phyloP scores from a whole-genome alignment of 64 coral and sea anemone genomes.

The Dendronephthya gigantea region DNA sequence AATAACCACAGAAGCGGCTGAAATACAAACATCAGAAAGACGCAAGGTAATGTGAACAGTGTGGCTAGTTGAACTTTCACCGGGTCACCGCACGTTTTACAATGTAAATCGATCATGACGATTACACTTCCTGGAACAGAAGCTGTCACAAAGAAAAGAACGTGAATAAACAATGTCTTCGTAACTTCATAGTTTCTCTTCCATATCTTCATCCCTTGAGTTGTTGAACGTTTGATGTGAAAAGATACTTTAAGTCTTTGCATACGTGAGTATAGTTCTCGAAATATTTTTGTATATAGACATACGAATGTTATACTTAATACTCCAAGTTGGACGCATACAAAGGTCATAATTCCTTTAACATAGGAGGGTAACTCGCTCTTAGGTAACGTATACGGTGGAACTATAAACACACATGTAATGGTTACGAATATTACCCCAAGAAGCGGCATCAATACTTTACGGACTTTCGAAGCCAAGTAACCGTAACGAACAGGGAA shows the following conservation, averaged over 20 bases:
- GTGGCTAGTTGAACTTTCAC: not conserved
- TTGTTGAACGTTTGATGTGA: not conserved
- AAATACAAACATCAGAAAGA: not conserved
- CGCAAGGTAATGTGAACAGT: not conserved
- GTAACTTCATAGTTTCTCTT: not conserved
- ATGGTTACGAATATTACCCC: not conserved
- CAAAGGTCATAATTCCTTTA: not conserved
- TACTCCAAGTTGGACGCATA: not conserved
- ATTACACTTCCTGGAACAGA: not conserved
- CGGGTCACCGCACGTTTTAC: not conserved
- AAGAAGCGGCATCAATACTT: not conserved
- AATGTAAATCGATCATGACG: not conserved
- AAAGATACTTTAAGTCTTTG: not conserved
- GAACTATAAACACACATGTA: not conserved
- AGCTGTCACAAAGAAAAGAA: too few relatives aligned
- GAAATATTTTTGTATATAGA: not conserved
- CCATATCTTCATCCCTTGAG: not conserved
- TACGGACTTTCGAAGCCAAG: not conserved
- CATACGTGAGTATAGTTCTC: not conserved
- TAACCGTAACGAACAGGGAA: not conserved
- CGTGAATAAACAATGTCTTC: too few relatives aligned
- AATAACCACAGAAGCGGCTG: not conserved
- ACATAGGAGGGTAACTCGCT: not conserved
- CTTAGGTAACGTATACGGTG: not conserved
- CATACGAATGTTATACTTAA: not conserved